phyloP scores from a whole-genome alignment of 2,888 invertebrate species.

The Cataglyphis livida region DNA sequence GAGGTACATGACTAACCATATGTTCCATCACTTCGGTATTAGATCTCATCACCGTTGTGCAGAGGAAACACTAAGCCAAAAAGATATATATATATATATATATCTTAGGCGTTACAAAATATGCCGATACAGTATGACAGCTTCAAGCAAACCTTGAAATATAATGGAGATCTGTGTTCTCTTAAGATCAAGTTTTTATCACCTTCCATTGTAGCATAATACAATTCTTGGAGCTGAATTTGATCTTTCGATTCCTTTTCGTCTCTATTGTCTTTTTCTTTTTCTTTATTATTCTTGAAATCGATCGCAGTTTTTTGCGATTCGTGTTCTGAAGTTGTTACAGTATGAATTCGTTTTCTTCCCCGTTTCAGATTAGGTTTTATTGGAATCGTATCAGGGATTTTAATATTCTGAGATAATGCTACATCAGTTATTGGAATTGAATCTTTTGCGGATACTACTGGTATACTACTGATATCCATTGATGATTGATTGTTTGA shows the following conservation, averaged over 20 bases:
- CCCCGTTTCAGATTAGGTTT: slow-evolving; percentile 80
- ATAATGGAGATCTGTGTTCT: slow-evolving; percentile 78
- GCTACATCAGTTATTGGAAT: slow-evolving; percentile 60
- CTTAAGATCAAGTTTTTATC: slow-evolving; percentile 74
- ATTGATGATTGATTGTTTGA: slow-evolving; percentile 70
- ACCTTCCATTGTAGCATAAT: slow-evolving; percentile 83
- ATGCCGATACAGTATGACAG: background rate
- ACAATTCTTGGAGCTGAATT: slow-evolving; percentile 80
- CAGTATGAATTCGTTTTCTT: slow-evolving; percentile 82
- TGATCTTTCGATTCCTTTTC: slow-evolving; percentile 74
- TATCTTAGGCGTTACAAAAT: slow-evolving; percentile 3
- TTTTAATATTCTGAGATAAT: slow-evolving; percentile 22
- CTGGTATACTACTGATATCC: slow-evolving; percentile 66
- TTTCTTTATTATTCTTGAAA: slow-evolving; percentile 64
- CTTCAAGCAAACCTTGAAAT: slow-evolving; percentile 77
- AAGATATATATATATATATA: background rate
- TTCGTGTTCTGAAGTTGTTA: slow-evolving; percentile 85
- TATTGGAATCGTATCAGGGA: slow-evolving; percentile 40
- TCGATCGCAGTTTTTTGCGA: slow-evolving; percentile 72
- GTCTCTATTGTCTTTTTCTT: slow-evolving; percentile 69
- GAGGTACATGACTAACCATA: slow-evolving; percentile 83
- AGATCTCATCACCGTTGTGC: slow-evolving; percentile 79
- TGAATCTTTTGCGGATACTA: slow-evolving; percentile 71
- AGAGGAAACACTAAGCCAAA: slow-evolving; percentile 80
- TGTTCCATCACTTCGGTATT: slow-evolving; percentile 84